phyloP scores from a whole-genome alignment of 2,888 invertebrate species.

The Cephus pygmeus region DNA sequence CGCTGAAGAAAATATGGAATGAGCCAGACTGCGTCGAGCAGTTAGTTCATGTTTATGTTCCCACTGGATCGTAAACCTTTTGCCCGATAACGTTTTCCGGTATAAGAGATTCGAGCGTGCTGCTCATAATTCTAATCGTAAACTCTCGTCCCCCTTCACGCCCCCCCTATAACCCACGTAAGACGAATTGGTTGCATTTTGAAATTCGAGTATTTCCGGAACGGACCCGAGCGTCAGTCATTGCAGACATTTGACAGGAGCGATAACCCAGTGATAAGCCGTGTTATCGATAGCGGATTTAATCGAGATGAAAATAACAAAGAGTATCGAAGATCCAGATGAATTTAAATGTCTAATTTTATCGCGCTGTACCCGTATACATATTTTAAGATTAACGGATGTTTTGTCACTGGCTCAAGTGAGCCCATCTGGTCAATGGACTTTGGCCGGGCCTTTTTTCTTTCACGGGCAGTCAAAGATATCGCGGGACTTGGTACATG shows the following conservation, averaged over 20 bases:
- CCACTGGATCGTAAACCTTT: conserved; percentile 39
- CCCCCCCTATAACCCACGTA: background rate
- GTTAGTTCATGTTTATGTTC: conserved; percentile 47
- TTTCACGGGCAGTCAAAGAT: background rate
- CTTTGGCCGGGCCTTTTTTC: conserved; percentile 38
- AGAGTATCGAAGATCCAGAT: background rate
- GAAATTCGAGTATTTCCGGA: background rate
- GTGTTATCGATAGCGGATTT: background rate
- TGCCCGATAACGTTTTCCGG: conserved; percentile 51
- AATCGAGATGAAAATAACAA: background rate
- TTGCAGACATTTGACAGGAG: background rate
- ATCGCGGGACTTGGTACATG: background rate
- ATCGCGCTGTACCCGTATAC: background rate
- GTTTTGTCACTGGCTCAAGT: conserved; percentile 30
- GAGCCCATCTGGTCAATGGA: conserved; percentile 56
- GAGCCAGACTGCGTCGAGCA: conserved; percentile 4
- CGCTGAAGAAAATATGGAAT: conserved; percentile 16
- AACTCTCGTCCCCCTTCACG: background rate
- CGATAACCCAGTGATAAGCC: background rate
- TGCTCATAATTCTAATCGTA: conserved; percentile 24
- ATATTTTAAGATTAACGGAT: conserved; percentile 19
- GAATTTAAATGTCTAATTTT: background rate
- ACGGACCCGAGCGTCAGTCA: background rate
- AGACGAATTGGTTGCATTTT: background rate
- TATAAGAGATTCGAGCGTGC: conserved; percentile 28